Conservation (phyloP, 2,113 vertebrate genomes). For the human (Homo sapiens) region GRCh38 chr2:94753001-94753500, state of each 20-base stretch:
- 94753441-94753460: neutral
- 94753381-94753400: slow-evolving; percentile 31
- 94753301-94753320: slow-evolving; percentile 49
- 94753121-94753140: slow-evolving; percentile 45
- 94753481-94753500: neutral
- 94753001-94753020: neutral
- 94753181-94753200: slow-evolving; percentile 62
- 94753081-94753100: neutral
- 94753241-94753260: slow-evolving; percentile 63
- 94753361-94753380: neutral
- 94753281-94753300: slow-evolving; percentile 59
- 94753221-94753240: too few relatives aligned
- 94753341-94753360: slow-evolving; percentile 2
- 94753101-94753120: slow-evolving; percentile 39
- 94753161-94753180: slow-evolving; percentile 46
- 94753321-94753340: neutral
- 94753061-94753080: neutral
- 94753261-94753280: slow-evolving; percentile 54
- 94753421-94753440: neutral
- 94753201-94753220: neutral
- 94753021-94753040: neutral
- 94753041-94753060: neutral
- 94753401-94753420: neutral
- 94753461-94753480: neutral
- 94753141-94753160: slow-evolving; percentile 32